These are phyloP conservation scores for Drosophila kohkoa DNA, from an alignment of 1,140 invertebrate genomes.

Conservation along the genomic window DNA sequence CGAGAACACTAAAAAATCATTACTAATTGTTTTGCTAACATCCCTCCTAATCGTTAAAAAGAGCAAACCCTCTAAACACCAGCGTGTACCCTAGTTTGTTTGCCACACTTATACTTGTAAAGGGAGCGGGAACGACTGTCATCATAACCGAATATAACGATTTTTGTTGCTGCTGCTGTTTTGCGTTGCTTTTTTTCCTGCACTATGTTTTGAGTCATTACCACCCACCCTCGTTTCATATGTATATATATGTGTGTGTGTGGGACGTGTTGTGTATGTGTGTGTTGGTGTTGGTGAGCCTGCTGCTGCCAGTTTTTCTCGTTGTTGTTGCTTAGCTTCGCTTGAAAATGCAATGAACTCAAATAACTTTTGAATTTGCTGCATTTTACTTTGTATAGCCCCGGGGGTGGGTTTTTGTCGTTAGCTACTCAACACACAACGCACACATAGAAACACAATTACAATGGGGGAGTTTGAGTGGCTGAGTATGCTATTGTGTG, in stretches of 20 bases:
- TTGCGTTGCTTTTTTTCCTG: constrained; percentile 57
- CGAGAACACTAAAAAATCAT: neutral
- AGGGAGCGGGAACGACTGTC: constrained; percentile 56
- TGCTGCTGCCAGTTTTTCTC: constrained; percentile 47
- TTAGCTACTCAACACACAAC: constrained; percentile 70
- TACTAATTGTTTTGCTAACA: neutral
- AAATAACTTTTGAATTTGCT: constrained; percentile 84
- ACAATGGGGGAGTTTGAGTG: constrained; percentile 47
- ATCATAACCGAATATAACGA: constrained; percentile 75
- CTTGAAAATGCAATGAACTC: constrained; percentile 84
- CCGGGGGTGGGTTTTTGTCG: constrained; percentile 69
- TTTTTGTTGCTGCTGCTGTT: constrained; percentile 62
- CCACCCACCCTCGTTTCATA: constrained; percentile 66
- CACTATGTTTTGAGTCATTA: constrained; percentile 82
- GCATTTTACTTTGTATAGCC: constrained; percentile 72
- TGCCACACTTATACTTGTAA: constrained; percentile 4
- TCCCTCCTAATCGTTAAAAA: neutral
- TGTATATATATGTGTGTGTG: constrained; percentile 44
- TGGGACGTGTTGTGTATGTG: constrained; percentile 21
- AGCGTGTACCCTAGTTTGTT: constrained; percentile 13
- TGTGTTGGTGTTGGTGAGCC: constrained; percentile 2
- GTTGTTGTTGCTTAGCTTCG: constrained; percentile 72
- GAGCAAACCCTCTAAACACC: constrained; percentile 2
- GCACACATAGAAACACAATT: constrained; percentile 58
- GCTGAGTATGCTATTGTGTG: constrained; percentile 1